These are phyloP conservation scores for Hirundo rustica DNA, from an alignment of 2,797 vertebrate species.

Conservation along the genomic window DNA sequence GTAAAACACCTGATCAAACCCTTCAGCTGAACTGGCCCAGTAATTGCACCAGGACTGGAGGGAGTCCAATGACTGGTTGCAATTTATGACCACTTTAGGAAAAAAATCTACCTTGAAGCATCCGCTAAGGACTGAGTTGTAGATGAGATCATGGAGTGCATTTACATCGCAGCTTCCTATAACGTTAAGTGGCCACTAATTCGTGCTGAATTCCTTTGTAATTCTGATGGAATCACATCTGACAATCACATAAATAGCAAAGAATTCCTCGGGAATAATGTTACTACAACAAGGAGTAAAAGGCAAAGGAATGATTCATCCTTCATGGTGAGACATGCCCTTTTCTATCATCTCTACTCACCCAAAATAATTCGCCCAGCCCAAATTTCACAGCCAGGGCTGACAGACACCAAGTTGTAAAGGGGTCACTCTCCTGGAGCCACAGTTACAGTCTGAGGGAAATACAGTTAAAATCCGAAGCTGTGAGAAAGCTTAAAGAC, in stretches of 20 bases:
- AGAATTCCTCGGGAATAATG: slow-evolving; percentile 55
- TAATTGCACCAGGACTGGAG: slow-evolving; percentile 73
- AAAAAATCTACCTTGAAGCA: slow-evolving; percentile 65
- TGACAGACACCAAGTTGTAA: slow-evolving; percentile 19
- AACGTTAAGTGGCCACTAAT: slow-evolving; percentile 64
- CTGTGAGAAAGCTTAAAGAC: slow-evolving; percentile 39
- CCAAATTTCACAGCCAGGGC: slow-evolving; percentile 58
- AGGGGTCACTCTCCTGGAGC: slow-evolving; percentile 12
- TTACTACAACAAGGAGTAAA: slow-evolving; percentile 55
- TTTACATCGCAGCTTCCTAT: slow-evolving; percentile 42
- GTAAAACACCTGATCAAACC: slow-evolving; percentile 73
- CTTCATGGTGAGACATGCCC: slow-evolving; percentile 57
- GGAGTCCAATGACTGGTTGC: slow-evolving; percentile 72
- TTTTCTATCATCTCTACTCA: slow-evolving; percentile 70
- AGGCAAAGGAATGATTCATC: slow-evolving; percentile 58
- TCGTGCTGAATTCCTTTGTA: slow-evolving; percentile 53
- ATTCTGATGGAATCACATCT: slow-evolving; percentile 59
- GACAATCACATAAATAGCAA: slow-evolving; percentile 67
- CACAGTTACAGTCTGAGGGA: background rate
- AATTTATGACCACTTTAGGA: slow-evolving; percentile 74
- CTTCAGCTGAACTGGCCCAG: slow-evolving; percentile 71
- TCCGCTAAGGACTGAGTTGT: slow-evolving; percentile 64
- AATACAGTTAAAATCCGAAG: slow-evolving; percentile 22
- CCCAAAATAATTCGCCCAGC: slow-evolving; percentile 62
- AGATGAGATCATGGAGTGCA: slow-evolving; percentile 72